A percentile compares a stretch with the other conserved stretches of the same genome.
Conservation (phyloP, 2,113 vertebrate genomes). For the Peromyscus leucopus region DNA sequence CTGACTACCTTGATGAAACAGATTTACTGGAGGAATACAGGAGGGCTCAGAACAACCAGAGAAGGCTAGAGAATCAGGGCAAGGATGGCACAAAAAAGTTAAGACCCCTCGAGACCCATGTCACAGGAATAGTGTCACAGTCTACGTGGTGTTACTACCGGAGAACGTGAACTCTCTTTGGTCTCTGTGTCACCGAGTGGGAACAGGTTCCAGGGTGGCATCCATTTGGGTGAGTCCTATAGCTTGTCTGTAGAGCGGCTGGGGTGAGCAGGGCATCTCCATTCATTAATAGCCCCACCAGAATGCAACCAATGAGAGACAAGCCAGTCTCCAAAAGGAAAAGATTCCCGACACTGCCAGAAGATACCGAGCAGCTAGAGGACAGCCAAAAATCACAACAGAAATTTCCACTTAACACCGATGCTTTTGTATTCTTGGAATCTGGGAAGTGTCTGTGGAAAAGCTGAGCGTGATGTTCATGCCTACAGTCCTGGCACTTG, state of each 20-base stretch:
- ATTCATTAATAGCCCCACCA: not conserved
- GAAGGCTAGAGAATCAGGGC: constrained; percentile 3
- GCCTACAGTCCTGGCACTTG: not conserved
- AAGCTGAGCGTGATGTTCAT: not conserved
- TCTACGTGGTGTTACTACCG: not conserved
- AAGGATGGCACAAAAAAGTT: not conserved
- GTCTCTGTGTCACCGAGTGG: not conserved
- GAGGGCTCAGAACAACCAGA: not conserved
- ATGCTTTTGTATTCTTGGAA: not conserved
- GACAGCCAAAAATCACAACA: constrained; percentile 36
- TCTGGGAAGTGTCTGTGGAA: not conserved
- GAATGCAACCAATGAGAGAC: not conserved
- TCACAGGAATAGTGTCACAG: not conserved
- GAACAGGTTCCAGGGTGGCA: not conserved
- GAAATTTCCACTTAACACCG: constrained; percentile 21
- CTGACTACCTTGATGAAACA: not conserved
- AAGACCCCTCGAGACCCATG: not conserved
- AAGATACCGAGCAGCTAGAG: not conserved
- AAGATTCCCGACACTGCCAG: not conserved
- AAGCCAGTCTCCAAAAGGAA: constrained; percentile 13
- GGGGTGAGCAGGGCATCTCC: not conserved
- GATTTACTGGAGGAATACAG: not conserved
- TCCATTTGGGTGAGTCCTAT: not conserved
- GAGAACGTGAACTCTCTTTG: not conserved
- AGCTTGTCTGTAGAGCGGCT: not conserved